phyloP scores from a whole-genome alignment of 2,113 vertebrate genomes.

The Astur gentilis region DNA sequence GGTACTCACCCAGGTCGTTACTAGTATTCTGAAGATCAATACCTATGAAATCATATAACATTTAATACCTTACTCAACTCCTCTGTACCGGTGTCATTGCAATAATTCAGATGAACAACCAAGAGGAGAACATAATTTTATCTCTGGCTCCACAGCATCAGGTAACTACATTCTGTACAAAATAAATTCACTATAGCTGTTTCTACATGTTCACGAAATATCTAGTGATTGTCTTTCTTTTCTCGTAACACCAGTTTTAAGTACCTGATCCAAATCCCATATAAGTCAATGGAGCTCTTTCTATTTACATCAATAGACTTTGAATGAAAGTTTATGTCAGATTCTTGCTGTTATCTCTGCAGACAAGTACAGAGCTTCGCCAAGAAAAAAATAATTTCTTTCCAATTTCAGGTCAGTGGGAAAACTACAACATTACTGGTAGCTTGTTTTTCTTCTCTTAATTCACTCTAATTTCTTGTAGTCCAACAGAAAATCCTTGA shows the following conservation, averaged over 20 bases:
- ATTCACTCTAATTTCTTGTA: neutral
- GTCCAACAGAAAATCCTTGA: neutral
- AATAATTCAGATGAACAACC: neutral
- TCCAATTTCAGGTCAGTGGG: neutral
- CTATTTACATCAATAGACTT: neutral
- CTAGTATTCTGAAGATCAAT: neutral
- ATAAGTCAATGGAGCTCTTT: neutral
- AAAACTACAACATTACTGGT: neutral
- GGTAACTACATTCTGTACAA: neutral
- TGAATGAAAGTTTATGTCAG: neutral
- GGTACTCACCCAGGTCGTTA: neutral
- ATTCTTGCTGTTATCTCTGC: neutral
- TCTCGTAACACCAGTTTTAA: neutral
- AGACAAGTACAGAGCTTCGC: neutral
- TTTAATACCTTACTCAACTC: neutral
- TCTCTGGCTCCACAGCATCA: neutral
- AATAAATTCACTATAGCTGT: neutral
- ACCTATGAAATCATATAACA: neutral
- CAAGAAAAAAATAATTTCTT: neutral
- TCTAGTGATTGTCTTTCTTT: neutral
- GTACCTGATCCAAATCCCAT: neutral
- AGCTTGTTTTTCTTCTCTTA: neutral
- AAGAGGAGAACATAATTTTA: neutral
- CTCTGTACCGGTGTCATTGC: neutral
- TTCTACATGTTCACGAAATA: neutral